These are phyloP conservation scores for Drosophila nannoptera DNA, from an alignment of 1,140 invertebrate species.

Conservation along the genomic window DNA sequence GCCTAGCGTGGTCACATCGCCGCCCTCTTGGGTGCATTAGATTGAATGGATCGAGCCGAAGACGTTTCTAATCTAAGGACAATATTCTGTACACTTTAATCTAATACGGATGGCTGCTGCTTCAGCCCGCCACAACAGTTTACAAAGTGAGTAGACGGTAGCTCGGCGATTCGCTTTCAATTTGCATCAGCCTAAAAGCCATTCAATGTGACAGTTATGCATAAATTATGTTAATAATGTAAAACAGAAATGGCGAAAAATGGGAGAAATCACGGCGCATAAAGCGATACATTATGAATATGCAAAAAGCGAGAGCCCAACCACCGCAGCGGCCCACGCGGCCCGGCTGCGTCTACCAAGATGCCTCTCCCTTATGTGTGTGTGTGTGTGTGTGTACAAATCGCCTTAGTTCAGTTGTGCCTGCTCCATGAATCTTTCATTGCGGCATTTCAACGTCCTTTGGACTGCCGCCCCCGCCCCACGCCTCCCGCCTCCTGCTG, in stretches of 20 bases:
- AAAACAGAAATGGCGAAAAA: constrained; percentile 37
- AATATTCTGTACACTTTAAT: constrained; percentile 58
- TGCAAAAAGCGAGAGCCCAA: constrained; percentile 40
- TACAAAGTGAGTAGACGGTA: constrained; percentile 67
- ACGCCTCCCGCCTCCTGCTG: too few relatives aligned
- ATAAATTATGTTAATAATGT: constrained; percentile 79
- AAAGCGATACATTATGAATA: constrained; percentile 70
- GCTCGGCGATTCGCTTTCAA: constrained; percentile 52
- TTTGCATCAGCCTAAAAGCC: constrained; percentile 65
- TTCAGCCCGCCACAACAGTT: constrained; percentile 59
- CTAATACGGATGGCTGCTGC: constrained; percentile 46
- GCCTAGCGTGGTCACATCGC: constrained; percentile 80
- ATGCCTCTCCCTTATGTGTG: too few relatives aligned
- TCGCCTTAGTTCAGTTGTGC: constrained; percentile 64
- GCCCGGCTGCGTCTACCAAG: neutral
- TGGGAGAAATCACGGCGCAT: constrained; percentile 28
- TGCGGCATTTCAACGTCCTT: constrained; percentile 38
- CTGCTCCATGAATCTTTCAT: constrained; percentile 66
- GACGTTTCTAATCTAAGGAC: constrained; percentile 60
- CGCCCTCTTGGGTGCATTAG: constrained; percentile 86
- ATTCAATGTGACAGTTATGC: constrained; percentile 73
- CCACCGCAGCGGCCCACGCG: constrained; percentile 17
- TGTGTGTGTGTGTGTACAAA: constrained; percentile 40
- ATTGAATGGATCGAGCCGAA: constrained; percentile 17
- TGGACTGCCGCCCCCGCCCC: neutral